Conservation (phyloP, 2,113 vertebrate genomes). For the Equus przewalskii region DNA sequence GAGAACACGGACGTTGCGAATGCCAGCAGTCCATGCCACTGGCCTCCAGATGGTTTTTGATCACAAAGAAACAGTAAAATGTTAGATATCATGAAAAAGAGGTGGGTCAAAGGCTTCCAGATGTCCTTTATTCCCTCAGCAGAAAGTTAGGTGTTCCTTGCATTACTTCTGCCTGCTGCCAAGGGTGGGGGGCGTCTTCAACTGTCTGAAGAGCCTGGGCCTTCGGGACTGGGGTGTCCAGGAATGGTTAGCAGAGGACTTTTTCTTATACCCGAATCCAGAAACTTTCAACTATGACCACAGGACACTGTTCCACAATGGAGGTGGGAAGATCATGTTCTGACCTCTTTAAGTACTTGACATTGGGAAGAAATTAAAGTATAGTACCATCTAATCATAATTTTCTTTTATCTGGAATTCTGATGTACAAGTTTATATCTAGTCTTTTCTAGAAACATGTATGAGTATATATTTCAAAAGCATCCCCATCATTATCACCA, state of each 20-base stretch:
- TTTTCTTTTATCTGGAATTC: background rate
- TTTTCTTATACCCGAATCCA: background rate
- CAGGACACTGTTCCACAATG: background rate
- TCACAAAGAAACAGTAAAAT: slow-evolving; percentile 27
- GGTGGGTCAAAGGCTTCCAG: background rate
- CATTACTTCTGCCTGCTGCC: background rate
- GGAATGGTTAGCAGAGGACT: background rate
- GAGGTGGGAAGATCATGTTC: background rate
- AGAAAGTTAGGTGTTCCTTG: background rate
- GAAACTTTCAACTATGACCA: background rate
- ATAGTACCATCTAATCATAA: background rate
- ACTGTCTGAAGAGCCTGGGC: background rate
- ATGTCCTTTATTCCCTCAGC: background rate
- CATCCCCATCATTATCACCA: too few species aligned
- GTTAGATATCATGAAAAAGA: background rate
- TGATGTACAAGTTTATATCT: background rate
- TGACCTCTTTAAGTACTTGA: background rate
- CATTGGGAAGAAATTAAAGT: background rate
- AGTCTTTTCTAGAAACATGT: background rate
- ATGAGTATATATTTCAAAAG: background rate
- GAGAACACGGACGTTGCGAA: rapidly evolving
- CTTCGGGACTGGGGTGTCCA: rapidly evolving
- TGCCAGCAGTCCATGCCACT: background rate
- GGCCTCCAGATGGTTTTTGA: background rate
- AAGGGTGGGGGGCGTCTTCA: background rate